Evolutionary conservation across 2,888 invertebrate species (phyloP).

Genomic region (Rhagonycha lutea): DNA sequence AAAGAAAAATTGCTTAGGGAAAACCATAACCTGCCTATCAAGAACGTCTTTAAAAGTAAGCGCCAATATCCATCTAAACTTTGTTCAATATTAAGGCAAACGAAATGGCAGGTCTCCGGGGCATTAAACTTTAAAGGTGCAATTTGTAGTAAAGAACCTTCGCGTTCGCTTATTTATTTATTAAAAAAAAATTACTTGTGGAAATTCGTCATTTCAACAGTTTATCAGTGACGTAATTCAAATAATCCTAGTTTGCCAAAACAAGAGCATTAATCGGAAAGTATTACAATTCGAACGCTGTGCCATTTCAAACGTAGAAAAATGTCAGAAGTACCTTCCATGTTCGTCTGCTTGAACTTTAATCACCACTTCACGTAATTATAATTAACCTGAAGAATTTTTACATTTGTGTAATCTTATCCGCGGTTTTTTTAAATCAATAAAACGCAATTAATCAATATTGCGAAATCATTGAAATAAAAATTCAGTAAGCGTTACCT

Average conservation of each 20-base stretch:
- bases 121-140: slow-evolving; percentile 16
- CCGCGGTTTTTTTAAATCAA: neutral
- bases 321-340: neutral
- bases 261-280: neutral
- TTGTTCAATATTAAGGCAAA: slow-evolving; percentile 18
- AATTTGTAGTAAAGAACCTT: slow-evolving; percentile 18
- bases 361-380: neutral
- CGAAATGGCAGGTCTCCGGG: slow-evolving; percentile 12
- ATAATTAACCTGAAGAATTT: neutral
- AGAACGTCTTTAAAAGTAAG: slow-evolving; percentile 10
- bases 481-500: neutral
- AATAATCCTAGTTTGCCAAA: neutral
- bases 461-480: neutral
- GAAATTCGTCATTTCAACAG: slow-evolving; percentile 2
- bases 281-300: neutral
- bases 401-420: neutral
- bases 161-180: slow-evolving; percentile 8
- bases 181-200: slow-evolving; percentile 2
- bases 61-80: slow-evolving; percentile 10
- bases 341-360: neutral
- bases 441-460: neutral
- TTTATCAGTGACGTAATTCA: neutral
- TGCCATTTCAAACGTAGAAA: neutral
- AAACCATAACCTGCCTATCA: slow-evolving; percentile 11
- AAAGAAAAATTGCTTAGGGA: slow-evolving; percentile 1